Conservation (phyloP, 2,797 vertebrate genomes). For the Chlorospingus semifuscus region DNA sequence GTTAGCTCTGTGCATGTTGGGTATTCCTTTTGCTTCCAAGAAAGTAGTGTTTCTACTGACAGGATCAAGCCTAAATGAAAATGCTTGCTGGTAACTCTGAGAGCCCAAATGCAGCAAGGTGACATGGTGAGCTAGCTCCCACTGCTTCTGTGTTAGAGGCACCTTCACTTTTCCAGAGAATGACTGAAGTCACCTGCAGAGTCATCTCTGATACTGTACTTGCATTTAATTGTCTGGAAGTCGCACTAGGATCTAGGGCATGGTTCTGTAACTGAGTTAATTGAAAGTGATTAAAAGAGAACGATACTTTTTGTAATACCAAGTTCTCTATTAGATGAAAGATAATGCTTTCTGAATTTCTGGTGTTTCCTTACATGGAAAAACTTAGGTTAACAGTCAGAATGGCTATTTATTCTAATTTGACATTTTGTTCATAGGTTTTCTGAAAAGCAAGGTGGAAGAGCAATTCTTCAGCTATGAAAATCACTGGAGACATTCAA, state of each 20-base stretch:
- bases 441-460: not conserved
- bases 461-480: not conserved
- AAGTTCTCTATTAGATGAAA: not conserved
- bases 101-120: not conserved
- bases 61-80: not conserved
- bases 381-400: not conserved
- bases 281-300: not conserved
- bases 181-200: not conserved
- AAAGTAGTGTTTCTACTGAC: not conserved
- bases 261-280: not conserved
- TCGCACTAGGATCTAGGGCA: not conserved
- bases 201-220: not conserved
- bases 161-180: not conserved
- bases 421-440: not conserved
- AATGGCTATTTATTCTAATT: not conserved
- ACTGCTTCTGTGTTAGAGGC: not conserved
- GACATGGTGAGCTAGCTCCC: not conserved
- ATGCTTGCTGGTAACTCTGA: not conserved
- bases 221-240: not conserved
- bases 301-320: not conserved
- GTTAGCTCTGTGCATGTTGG: not conserved
- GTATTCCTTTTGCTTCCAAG: not conserved
- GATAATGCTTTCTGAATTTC: not conserved
- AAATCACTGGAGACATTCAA: not conserved
- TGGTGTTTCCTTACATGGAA: not conserved